Evolutionary conservation across 1,140 invertebrate genomes (phyloP), one percentile per base, ranked within the genome.

Genomic region (Drosophila busckii): DNA sequence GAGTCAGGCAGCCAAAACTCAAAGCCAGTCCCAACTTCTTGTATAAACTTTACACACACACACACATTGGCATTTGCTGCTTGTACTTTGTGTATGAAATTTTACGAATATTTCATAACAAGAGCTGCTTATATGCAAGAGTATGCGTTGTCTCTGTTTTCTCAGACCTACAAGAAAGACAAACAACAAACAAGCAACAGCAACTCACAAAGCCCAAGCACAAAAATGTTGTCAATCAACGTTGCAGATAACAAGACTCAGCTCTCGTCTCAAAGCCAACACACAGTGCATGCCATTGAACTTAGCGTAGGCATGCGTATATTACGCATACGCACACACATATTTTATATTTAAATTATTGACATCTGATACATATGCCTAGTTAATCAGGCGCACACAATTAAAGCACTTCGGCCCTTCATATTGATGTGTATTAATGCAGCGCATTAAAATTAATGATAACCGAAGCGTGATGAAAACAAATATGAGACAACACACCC

Each of bases 191-290:
- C 62, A 62, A 73, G 28, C 37, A 45, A 45, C 44, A 45, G 13
- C 28, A 44, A 44, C 41, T 22, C 37, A 50, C 38, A 23, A 50
- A 31, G 38, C 22, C 37, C 31, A 49, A 60, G 71, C 46, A 67
- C 73, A 76, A 76, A 76, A 78, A 78, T 78, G 73, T 78, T 78
- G 73, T 78, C 73, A 80, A 80, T 78, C 73, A 73, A 68, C 49
- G 49, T 53, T 60, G 60, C 54, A 70, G 63, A 71, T 71, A 78
- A 80, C 73, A 67, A 62, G 31, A 56, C 38, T 62, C 37, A 48
- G 48, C 41, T 54, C 31, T 65, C 10, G 20, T 9, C 35, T 22
- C 32, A 49, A 38, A 34, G 41, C 13, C 28, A 4, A 34, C 23
- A 29, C 31, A 20, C 29, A 9, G 16, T 16, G 40, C 44, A 45